A percentile compares a stretch with the other conserved stretches of the same genome.
Conservation (phyloP, 2,888 invertebrate genomes). For the Caenorhabditis uteleia region DNA sequence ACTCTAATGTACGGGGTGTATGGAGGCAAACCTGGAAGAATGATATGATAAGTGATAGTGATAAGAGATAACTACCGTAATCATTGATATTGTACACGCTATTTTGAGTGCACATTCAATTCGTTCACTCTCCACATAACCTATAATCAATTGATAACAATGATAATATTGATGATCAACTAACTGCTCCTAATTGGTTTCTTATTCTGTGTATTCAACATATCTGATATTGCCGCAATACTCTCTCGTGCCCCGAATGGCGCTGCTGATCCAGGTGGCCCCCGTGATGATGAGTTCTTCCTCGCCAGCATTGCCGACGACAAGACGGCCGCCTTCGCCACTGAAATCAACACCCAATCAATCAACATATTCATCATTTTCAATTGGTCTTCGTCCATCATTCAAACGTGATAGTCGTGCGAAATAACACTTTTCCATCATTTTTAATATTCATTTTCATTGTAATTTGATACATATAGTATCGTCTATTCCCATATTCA, state of each 20-base stretch:
- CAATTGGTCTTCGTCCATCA: too few species aligned
- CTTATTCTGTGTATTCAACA: constrained; percentile 51
- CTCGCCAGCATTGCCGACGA: constrained; percentile 62
- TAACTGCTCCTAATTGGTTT: constrained; percentile 43
- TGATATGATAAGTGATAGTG: not conserved
- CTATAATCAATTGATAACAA: constrained; percentile 20
- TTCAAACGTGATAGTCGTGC: too few species aligned
- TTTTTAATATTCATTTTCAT: too few species aligned
- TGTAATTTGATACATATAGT: too few species aligned
- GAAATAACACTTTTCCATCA: too few species aligned
- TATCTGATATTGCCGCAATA: constrained; percentile 56
- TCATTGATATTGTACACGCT: constrained; percentile 59
- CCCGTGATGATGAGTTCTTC: constrained; percentile 56
- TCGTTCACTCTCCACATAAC: constrained; percentile 47
- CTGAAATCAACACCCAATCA: too few species aligned
- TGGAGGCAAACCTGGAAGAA: constrained; percentile 82
- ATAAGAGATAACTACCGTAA: constrained; percentile 71
- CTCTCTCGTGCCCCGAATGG: constrained; percentile 50
- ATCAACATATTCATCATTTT: too few species aligned
- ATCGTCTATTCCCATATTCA: too few species aligned
- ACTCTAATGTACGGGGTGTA: constrained; percentile 93
- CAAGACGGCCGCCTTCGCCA: constrained; percentile 64
- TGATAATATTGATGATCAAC: not conserved
- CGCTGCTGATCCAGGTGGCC: constrained; percentile 21
- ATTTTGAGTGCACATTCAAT: constrained; percentile 52